phyloP scores from a whole-genome alignment of 2,797 vertebrate genomes.

The Gymnopithys bicolor region DNA sequence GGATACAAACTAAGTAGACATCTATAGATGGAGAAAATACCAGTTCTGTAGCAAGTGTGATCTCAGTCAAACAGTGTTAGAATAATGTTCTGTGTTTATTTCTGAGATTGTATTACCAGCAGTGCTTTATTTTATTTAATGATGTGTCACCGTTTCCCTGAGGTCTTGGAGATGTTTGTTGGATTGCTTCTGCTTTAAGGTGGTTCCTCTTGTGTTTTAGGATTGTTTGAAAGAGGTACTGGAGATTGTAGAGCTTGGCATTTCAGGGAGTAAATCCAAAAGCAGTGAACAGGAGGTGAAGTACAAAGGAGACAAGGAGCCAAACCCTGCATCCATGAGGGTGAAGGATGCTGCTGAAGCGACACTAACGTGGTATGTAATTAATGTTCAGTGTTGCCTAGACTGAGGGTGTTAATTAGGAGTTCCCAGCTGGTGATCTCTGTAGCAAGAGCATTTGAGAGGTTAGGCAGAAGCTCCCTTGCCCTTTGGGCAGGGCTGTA shows the following conservation, averaged over 20 bases:
- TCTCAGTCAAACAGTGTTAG: background rate
- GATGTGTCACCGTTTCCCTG: background rate
- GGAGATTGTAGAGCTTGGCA: slow-evolving; percentile 94
- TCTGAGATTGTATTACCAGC: background rate
- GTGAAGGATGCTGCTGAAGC: slow-evolving; percentile 95
- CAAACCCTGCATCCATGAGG: slow-evolving; percentile 91
- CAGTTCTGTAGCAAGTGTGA: background rate
- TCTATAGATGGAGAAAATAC: background rate
- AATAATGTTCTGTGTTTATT: background rate
- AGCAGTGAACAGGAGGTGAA: slow-evolving; percentile 86
- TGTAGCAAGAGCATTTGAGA: background rate
- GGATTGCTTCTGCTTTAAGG: background rate
- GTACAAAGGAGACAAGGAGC: slow-evolving; percentile 91
- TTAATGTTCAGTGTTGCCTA: background rate
- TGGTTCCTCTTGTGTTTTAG: slow-evolving; percentile 69
- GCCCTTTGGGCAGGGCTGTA: background rate
- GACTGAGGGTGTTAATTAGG: background rate
- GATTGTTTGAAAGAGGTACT: slow-evolving; percentile 91
- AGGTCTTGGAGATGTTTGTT: background rate
- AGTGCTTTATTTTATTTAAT: background rate
- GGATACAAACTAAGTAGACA: background rate
- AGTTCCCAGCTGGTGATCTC: background rate
- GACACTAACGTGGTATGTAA: slow-evolving; percentile 88
- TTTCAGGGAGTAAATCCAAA: slow-evolving; percentile 92
- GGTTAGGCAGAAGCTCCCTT: background rate